phyloP scores from a whole-genome alignment of 2,888 invertebrate genomes.

The Nasonia oneida region DNA sequence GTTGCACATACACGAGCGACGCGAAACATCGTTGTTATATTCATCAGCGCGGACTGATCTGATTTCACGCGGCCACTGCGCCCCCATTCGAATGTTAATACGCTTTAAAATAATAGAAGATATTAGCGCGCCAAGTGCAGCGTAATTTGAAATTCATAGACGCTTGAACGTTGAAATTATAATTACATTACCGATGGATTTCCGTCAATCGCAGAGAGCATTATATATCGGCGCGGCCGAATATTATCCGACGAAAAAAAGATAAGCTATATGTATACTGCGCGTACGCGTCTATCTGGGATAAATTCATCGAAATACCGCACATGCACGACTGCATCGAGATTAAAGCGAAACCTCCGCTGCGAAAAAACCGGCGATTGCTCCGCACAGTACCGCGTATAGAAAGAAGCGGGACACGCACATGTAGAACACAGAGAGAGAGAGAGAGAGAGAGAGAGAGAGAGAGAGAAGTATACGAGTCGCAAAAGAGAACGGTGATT shows the following conservation, averaged over 20 bases:
- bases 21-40: neutral
- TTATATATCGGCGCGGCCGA: neutral
- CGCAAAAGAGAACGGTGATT: slow-evolving; percentile 56
- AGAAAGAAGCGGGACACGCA: slow-evolving; percentile 17
- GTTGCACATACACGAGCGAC: neutral
- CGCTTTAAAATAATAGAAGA: slow-evolving; percentile 15
- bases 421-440: neutral
- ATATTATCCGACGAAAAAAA: slow-evolving; percentile 12
- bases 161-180: neutral
- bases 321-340: slow-evolving; percentile 38
- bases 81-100: slow-evolving; percentile 39
- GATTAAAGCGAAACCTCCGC: slow-evolving; percentile 52
- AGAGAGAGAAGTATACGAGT: slow-evolving; percentile 29
- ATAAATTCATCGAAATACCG: slow-evolving; percentile 40
- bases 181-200: neutral
- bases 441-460: slow-evolving; percentile 39
- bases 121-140: neutral
- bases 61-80: neutral
- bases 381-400: neutral
- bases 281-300: neutral
- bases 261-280: neutral
- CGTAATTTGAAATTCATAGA: slow-evolving; percentile 10
- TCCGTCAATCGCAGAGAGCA: neutral
- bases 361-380: slow-evolving; percentile 34
- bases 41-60: slow-evolving; percentile 18